Percentiles rank a stretch among this genome's conserved stretches.
Conservation (phyloP, 2,888 invertebrate species). For the Scaptomyza tumidula region DNA sequence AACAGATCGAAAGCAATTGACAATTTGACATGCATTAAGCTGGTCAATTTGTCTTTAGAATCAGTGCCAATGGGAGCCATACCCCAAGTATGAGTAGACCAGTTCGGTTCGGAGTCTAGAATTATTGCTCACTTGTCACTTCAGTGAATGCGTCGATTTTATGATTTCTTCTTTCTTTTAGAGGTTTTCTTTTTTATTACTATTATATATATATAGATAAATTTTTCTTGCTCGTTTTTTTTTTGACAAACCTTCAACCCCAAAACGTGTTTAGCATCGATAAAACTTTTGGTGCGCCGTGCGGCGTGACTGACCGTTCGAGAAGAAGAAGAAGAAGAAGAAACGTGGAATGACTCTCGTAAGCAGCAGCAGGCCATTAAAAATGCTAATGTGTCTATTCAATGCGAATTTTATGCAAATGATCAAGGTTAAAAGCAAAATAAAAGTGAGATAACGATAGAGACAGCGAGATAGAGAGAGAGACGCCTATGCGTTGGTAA, state of each 20-base stretch:
- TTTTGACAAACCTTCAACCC: slow-evolving; percentile 48
- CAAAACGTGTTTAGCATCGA: slow-evolving; percentile 77
- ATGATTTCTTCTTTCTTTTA: slow-evolving; percentile 8
- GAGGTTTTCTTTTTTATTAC: not conserved
- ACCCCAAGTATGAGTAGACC: slow-evolving; percentile 30
- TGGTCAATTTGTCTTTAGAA: slow-evolving; percentile 73
- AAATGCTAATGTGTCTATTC: slow-evolving; percentile 81
- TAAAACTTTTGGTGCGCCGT: slow-evolving; percentile 55
- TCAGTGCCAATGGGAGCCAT: slow-evolving; percentile 27
- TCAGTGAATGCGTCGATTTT: slow-evolving; percentile 57
- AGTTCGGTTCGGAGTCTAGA: slow-evolving; percentile 20
- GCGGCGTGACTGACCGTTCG: slow-evolving; percentile 19
- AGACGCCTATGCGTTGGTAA: slow-evolving; percentile 62
- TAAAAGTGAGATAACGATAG: slow-evolving; percentile 23
- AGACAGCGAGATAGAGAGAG: not conserved
- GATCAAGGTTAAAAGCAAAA: slow-evolving; percentile 79
- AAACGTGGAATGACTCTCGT: slow-evolving; percentile 55
- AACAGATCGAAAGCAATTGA: slow-evolving; percentile 48
- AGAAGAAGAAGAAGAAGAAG: slow-evolving; percentile 4
- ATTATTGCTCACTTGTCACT: slow-evolving; percentile 79
- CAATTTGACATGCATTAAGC: slow-evolving; percentile 74
- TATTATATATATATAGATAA: not conserved
- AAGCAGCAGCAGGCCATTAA: slow-evolving; percentile 69
- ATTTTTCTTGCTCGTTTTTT: slow-evolving; percentile 1
- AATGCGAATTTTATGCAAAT: slow-evolving; percentile 80